Base-by-base conservation (phyloP, 2,113 vertebrate species). In the Edolisoma coerulescens region DNA sequence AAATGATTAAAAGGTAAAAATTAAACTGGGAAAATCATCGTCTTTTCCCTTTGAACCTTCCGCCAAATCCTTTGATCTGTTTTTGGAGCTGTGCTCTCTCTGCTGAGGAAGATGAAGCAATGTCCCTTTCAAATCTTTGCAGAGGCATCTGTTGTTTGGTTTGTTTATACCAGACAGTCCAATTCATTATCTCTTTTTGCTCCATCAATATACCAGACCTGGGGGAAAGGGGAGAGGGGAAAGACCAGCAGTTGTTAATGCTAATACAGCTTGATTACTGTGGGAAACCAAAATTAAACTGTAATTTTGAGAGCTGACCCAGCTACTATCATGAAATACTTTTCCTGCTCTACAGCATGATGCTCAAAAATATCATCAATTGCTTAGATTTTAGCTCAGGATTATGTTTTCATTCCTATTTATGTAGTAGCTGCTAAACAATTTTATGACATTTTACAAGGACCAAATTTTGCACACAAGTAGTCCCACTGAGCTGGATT, bases 401-500 rank as follows among this genome's bases (percentile, higher is more conserved):
- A 84, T 63, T 91, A 33, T 54, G 57, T 87, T 93, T 97, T 89
- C 60, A 54, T 86, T 78, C 47, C 56, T 91, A 28, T 94, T 97
- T 95, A 33, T 63, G 41, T 68, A 60, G 45, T 57, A 78, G 67
- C 87, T 64, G 41, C 90, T 96, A 94, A 95, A 93, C 64, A 94
- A 45, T 82, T 67, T 67, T 47, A 80, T 30, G 45, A 79, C n/a
- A 65, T 89, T 93, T 96, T 84, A 63, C 42, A 80, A 61, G 76
- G 53, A 88, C 82, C 73, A 87, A 87, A 96, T 94, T 74, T 79
- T 91, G 59, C 71, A 67, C 67, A 70, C 0, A 7, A 90, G 94
- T 65, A 81, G 80, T 78, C 63, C 77, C 87, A 86, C 70, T 83
- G 95, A 87, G 85, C 63, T 95, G 74, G 80, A 82, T 96, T 97